phyloP scores from a whole-genome alignment of 2,113 vertebrate genomes.

The Podilymbus podiceps region DNA sequence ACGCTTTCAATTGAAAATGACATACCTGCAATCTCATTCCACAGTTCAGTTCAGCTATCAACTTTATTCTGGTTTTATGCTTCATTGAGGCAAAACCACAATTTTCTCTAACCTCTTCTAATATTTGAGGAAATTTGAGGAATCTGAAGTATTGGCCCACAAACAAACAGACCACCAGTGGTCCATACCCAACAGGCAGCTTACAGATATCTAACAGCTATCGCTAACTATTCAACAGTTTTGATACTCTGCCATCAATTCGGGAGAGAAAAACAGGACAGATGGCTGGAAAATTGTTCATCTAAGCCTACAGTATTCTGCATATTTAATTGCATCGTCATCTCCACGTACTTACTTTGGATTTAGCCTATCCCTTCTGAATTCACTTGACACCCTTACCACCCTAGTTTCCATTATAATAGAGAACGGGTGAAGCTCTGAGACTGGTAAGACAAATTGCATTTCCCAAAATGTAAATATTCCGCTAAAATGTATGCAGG shows the following conservation, averaged over 20 bases:
- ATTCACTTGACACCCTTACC: background rate
- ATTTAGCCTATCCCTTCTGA: background rate
- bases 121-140: too few species aligned
- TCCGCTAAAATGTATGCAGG: background rate
- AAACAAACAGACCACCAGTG: background rate
- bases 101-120: too few species aligned
- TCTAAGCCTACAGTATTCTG: background rate
- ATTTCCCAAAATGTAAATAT: background rate
- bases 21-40: background rate
- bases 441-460: background rate
- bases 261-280: background rate
- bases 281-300: background rate
- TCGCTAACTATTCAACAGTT: background rate
- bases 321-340: background rate
- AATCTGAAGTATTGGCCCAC: background rate
- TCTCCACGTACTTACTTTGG: background rate
- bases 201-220: background rate
- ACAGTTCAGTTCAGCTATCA: background rate
- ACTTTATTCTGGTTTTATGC: too few species aligned
- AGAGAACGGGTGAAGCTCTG: background rate
- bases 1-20: background rate
- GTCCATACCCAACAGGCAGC: background rate
- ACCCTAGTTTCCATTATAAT: background rate
- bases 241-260: background rate
- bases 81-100: too few species aligned